Percentiles rank a stretch among this genome's conserved stretches.
Evolutionary conservation across 2,113 vertebrate genomes (phyloP).

Genomic region (Tyto alba): DNA sequence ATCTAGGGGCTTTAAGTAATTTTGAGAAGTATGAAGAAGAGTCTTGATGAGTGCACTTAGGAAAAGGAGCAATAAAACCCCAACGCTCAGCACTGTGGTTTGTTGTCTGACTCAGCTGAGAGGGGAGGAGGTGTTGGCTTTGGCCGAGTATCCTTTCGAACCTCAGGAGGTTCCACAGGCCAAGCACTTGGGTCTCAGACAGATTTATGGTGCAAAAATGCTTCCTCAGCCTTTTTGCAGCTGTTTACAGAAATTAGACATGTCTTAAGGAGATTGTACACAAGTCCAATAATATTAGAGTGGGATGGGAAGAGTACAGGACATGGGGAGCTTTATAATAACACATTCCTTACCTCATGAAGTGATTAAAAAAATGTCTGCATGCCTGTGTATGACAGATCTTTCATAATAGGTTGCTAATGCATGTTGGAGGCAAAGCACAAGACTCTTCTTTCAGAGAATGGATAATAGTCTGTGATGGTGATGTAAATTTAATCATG

Average conservation of each 20-base stretch:
- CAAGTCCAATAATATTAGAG: rapidly evolving
- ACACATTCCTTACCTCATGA: background rate
- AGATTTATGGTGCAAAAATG: background rate
- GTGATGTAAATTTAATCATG: background rate
- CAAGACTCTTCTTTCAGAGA: background rate
- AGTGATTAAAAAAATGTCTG: background rate
- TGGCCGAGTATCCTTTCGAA: background rate
- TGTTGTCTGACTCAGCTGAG: background rate
- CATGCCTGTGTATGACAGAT: background rate
- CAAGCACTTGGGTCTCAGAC: background rate
- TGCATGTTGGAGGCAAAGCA: background rate
- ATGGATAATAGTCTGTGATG: background rate
- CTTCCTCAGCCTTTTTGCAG: background rate
- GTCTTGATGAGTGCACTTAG: background rate
- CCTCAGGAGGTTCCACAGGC: background rate
- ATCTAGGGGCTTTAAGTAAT: background rate
- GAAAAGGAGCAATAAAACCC: background rate
- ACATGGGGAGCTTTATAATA: background rate
- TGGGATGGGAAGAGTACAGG: background rate
- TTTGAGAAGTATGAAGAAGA: rapidly evolving
- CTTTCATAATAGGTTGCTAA: background rate
- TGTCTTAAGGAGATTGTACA: background rate
- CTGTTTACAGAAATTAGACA: background rate
- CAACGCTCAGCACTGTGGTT: rapidly evolving
- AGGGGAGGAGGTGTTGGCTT: constrained; percentile 1